phyloP scores from a whole-genome alignment of 2,797 vertebrate species.

The Adelosebastes latens region DNA sequence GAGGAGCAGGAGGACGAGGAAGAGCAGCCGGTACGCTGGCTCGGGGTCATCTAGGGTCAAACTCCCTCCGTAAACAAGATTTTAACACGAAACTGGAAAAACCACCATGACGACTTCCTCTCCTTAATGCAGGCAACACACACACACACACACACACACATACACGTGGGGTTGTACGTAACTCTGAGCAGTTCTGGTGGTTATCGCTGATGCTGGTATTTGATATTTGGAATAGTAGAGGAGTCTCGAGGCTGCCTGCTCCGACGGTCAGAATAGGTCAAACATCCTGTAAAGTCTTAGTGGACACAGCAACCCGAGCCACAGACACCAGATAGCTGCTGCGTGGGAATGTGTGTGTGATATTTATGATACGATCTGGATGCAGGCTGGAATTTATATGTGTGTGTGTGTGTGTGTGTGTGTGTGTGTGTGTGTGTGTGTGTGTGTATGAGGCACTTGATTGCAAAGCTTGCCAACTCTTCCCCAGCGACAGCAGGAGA shows the following conservation, averaged over 20 bases:
- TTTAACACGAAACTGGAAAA: constrained; percentile 29
- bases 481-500: constrained; percentile 53
- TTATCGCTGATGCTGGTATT: constrained; percentile 63
- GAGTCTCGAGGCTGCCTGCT: constrained; percentile 42
- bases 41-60: constrained; percentile 17
- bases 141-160: constrained; percentile 6
- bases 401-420: constrained; percentile 5
- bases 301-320: constrained; percentile 69
- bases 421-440: no score
- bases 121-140: not conserved
- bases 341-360: constrained; percentile 59
- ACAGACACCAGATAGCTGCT: constrained; percentile 52
- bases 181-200: constrained; percentile 22
- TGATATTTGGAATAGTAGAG: constrained; percentile 73
- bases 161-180: not conserved
- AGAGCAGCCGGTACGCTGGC: not conserved
- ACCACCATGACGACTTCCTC: constrained; percentile 6
- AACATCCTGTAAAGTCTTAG: constrained; percentile 75
- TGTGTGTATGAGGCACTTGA: constrained; percentile 14
- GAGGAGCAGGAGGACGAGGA: not conserved
- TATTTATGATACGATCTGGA: constrained; percentile 64
- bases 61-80: constrained; percentile 9
- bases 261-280: constrained; percentile 63
- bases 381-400: constrained; percentile 53
- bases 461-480: constrained; percentile 33